Evolutionary conservation across 2,797 vertebrate genomes (phyloP).

Genomic region (Balearica regulorum): DNA sequence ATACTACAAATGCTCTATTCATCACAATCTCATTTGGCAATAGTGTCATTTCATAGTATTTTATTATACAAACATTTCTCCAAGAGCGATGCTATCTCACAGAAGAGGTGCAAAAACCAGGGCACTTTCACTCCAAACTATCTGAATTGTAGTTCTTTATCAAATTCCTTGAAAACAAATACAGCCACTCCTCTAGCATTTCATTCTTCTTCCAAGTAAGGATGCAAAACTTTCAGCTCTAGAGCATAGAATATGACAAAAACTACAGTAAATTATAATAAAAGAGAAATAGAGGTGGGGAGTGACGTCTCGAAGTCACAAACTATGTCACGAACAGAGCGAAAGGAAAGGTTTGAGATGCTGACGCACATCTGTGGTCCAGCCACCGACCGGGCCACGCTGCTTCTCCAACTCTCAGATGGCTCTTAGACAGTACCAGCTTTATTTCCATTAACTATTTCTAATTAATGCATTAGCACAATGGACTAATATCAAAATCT

Average conservation of each 20-base stretch:
- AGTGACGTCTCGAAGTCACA: not conserved
- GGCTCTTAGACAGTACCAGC: not conserved
- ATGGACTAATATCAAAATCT: not conserved
- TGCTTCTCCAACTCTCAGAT: not conserved
- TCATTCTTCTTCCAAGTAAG: not conserved
- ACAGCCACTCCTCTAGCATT: not conserved
- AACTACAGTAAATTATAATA: not conserved
- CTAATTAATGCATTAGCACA: not conserved
- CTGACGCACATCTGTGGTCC: not conserved
- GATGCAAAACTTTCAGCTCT: not conserved
- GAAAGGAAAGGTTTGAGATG: not conserved
- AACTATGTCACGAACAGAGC: accelerated
- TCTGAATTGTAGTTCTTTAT: conserved; percentile 24
- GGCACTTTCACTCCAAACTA: not conserved
- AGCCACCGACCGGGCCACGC: not conserved
- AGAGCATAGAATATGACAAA: not conserved
- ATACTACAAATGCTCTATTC: conserved; percentile 47
- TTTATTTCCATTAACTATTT: not conserved
- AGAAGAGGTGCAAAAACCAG: conserved; percentile 33
- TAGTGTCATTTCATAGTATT: conserved; percentile 40
- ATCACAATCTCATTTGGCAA: conserved; percentile 65
- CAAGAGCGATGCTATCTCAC: conserved; percentile 3
- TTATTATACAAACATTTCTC: conserved; percentile 49
- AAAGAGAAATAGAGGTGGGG: not conserved
- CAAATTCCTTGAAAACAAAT: conserved; percentile 32